Evolutionary conservation across 2,888 invertebrate genomes (phyloP), one percentile per base, ranked within the genome.

Genomic region (Hedychridium roseum): DNA sequence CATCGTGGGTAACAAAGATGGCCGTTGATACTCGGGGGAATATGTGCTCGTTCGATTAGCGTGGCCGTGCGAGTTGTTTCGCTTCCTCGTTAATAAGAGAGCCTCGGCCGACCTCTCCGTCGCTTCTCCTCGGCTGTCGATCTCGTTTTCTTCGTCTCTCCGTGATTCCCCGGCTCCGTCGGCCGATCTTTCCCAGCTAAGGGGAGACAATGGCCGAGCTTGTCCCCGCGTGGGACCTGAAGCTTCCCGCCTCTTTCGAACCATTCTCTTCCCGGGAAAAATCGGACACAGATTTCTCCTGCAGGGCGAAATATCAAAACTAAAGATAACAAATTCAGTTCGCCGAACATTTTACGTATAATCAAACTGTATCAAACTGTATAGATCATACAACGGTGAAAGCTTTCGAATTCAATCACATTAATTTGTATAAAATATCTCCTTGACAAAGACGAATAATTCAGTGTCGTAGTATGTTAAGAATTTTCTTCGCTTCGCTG

Each of bases 41-140:
- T 73, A 70, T 76, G 57, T 77, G 64, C 57, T 51, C 65, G 70
- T 60, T 68, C 71, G 74, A 78, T 78, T 78, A 78, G 75, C 78
- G 66, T 43, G 54, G 44, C 59, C 55, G 76, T 77, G 78, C 72
- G 76, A 78, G 73, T 77, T 77, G 70, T 78, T 78, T 78, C 78
- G 76, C 71, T 76, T 78, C 78, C 77, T 76, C 73, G 76, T 77
- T 78, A 78, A 78, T 77, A 76, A 74, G 72, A 65, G 68, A 70
- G 61, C 69, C 57, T 47, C 57, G 57, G 6, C 42, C 40, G 43
- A 14, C 43, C 42, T 48, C 32, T 34, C 57, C 55, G 45, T 55
- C 48, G 43, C 43, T 54, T 45, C 43, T 50, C 44, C 54, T 48
- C 41, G 39, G 42, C 47, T 43, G 37, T 3, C 44, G 57, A 60